A percentile compares a stretch with the other conserved stretches of the same genome.
phyloP scores from a whole-genome alignment of 2,797 vertebrate species.

The Intellagama lesueurii region DNA sequence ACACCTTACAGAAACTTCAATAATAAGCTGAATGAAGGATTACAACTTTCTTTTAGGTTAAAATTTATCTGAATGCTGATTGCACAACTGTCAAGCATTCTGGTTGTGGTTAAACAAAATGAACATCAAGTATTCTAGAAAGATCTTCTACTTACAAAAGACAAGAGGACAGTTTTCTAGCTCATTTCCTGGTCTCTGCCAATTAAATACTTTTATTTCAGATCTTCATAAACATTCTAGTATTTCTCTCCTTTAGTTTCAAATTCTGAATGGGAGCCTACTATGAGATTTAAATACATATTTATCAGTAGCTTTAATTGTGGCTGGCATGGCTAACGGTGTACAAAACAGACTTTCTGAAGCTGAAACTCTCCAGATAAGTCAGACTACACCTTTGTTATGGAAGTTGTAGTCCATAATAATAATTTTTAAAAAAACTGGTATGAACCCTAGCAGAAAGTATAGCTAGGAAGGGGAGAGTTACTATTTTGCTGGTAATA shows the following conservation, averaged over 20 bases:
- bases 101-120: background rate
- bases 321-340: background rate
- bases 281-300: background rate
- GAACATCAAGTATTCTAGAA: background rate
- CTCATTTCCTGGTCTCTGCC: background rate
- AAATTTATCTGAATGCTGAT: background rate
- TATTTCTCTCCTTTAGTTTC: background rate
- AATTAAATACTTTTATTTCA: background rate
- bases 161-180: background rate
- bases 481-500: slow-evolving; percentile 1
- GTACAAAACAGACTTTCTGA: background rate
- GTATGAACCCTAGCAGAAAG: background rate
- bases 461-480: background rate
- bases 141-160: background rate
- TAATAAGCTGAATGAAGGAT: background rate
- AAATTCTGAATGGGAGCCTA: background rate
- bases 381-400: background rate
- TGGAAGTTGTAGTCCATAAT: too few species aligned
- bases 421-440: background rate
- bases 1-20: background rate
- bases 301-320: background rate
- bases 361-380: background rate
- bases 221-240: background rate
- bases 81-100: background rate
- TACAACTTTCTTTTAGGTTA: slow-evolving; percentile 7